These are phyloP conservation scores for Erethizon dorsatum DNA, from an alignment of 2,797 vertebrate genomes.

Conservation along the genomic window DNA sequence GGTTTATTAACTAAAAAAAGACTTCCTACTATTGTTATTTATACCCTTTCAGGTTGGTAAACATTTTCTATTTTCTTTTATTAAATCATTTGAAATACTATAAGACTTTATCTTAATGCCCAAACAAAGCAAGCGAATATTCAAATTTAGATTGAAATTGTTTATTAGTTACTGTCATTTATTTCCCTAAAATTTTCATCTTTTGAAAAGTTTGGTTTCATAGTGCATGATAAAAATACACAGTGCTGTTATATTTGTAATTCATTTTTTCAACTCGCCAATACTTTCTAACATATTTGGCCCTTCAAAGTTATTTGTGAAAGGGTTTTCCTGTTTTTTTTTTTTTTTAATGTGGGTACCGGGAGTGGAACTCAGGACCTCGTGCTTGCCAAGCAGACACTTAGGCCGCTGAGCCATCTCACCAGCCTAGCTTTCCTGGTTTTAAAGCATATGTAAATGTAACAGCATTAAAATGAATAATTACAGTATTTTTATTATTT, in stretches of 20 bases:
- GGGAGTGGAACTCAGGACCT: too few species aligned
- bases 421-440: too few species aligned
- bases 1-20: neutral
- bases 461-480: neutral
- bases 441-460: neutral
- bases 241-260: neutral
- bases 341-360: too few species aligned
- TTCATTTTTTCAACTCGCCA: neutral
- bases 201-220: neutral
- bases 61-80: slow-evolving; percentile 8
- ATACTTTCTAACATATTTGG: neutral
- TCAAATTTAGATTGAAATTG: neutral
- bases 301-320: neutral
- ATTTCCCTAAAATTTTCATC: neutral
- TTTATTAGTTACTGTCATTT: neutral
- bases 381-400: too few species aligned
- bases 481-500: neutral
- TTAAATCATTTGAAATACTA: neutral
- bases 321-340: neutral
- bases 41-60: neutral
- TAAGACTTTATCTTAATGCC: neutral
- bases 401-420: too few species aligned
- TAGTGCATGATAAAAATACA: neutral
- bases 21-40: neutral
- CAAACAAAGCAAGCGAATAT: neutral